Evolutionary conservation across 2,113 vertebrate genomes (phyloP), one percentile per base, ranked within the genome.

Genomic region (Etheostoma cragini): DNA sequence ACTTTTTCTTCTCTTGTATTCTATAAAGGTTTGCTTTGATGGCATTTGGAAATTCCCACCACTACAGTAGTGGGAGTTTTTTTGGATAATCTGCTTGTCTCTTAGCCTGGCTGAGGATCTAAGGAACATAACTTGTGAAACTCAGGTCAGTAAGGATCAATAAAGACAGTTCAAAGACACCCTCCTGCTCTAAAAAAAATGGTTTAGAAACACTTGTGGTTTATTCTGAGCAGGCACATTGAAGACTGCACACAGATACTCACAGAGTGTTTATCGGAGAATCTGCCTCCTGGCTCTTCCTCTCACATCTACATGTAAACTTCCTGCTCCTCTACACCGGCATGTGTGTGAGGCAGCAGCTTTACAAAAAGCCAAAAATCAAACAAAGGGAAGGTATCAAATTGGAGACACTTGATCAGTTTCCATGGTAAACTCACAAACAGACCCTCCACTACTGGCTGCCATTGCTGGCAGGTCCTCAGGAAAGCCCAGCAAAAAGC

Each of bases 121-220:
- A 61, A 87, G 56, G 71, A 83, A 70, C 45, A 30, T 11, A 72
- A 87, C 69, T 80, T 79, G 65, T 87, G 66, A 85, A 89, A 63
- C 35, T 3, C 33, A 46, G 79, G 78, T 83, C 73, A 72, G 60
- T n/a, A 52, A 85, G 79, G 76, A 83, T 88, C 57, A 74, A 50
- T 67, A 52, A 70, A 84, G 58, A 83, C 64, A 65, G 87, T 79
- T 87, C 38, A 79, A 85, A 86, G 74, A 68, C 73, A 52, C 12
- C 57, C 42, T 38, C 72, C 24, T 56, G 67, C 47, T 86, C 26
- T 52, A 81, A 30, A 30, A 30, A 30, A 26, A 78, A 53, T 66
- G 61, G 73, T 88, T 89, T 83, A 84, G 83, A 87, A 87, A 92
- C 82, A 76, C 45, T 11, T 58, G 50, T 78, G 26, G 35, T 60